These are phyloP conservation scores for Bibio marci DNA, from an alignment of 2,888 invertebrate species.

Conservation along the genomic window DNA sequence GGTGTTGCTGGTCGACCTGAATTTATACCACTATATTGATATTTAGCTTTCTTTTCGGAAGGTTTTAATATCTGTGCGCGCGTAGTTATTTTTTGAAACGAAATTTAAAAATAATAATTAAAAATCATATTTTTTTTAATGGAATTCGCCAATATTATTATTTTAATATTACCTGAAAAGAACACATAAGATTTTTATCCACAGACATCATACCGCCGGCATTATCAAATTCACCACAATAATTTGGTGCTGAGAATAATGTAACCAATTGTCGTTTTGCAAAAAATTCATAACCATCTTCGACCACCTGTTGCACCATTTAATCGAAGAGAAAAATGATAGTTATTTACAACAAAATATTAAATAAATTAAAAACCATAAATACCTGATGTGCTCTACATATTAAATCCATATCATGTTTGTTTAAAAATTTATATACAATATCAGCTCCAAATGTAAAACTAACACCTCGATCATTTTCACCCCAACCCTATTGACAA, in stretches of 20 bases:
- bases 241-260: conserved; percentile 95
- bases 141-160: too few species aligned
- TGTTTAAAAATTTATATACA: conserved; percentile 87
- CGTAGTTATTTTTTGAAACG: not conserved
- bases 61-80: conserved; percentile 82
- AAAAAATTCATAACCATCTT: conserved; percentile 99
- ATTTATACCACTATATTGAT: conserved; percentile 84
- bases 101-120: too few species aligned
- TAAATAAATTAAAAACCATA: conserved; percentile 1
- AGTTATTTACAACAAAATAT: conserved; percentile 3
- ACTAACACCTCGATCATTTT: conserved; percentile 95
- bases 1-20: conserved; percentile 74
- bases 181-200: conserved; percentile 97
- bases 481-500: conserved; percentile 64
- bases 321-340: conserved; percentile 5
- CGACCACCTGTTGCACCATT: conserved; percentile 79
- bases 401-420: conserved; percentile 93
- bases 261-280: conserved; percentile 97
- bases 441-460: conserved; percentile 98
- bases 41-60: conserved; percentile 99
- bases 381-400: conserved; percentile 90
- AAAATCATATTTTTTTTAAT: too few species aligned
- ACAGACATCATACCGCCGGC: conserved; percentile 99
- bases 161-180: conserved; percentile 80
- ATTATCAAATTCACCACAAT: conserved; percentile 97